These are phyloP conservation scores for Apis florea DNA, from an alignment of 1,140 invertebrate species.

Conservation along the genomic window DNA sequence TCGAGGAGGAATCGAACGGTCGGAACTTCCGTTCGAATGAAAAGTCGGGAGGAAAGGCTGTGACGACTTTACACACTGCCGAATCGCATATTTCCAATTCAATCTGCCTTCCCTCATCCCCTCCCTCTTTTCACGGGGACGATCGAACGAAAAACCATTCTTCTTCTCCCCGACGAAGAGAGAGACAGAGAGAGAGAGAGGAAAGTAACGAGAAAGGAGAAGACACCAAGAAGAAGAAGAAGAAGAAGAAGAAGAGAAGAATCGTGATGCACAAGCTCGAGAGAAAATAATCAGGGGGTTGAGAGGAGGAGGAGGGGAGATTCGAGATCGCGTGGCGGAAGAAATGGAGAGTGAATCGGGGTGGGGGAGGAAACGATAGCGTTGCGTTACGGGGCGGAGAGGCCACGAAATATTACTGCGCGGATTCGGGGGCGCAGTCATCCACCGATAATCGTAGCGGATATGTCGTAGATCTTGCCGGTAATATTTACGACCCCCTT, in stretches of 20 bases:
- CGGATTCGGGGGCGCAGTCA: constrained; percentile 52
- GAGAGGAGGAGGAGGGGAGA: background rate
- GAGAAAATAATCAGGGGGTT: background rate
- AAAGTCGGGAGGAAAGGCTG: constrained; percentile 37
- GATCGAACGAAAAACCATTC: constrained; percentile 73
- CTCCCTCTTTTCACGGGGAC: constrained; percentile 49
- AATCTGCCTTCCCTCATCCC: constrained; percentile 63
- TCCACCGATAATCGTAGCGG: constrained; percentile 63
- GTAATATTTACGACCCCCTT: constrained; percentile 59
- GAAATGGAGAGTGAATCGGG: constrained; percentile 32
- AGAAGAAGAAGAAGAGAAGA: background rate
- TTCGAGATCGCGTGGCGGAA: constrained; percentile 29
- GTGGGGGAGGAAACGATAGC: constrained; percentile 45
- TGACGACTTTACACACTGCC: constrained; percentile 73
- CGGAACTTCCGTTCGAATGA: too few relatives aligned
- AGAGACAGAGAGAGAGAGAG: too few relatives aligned
- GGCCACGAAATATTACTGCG: constrained; percentile 64
- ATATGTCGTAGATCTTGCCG: constrained; percentile 62
- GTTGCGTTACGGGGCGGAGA: constrained; percentile 56
- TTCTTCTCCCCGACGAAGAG: constrained; percentile 67
- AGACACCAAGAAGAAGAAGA: background rate
- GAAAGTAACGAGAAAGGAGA: constrained; percentile 2
- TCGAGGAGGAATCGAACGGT: background rate
- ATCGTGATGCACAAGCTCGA: background rate
- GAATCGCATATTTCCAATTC: constrained; percentile 76